These are phyloP conservation scores for Apodemus speciosus DNA, from an alignment of 2,113 vertebrate genomes.

Conservation along the genomic window DNA sequence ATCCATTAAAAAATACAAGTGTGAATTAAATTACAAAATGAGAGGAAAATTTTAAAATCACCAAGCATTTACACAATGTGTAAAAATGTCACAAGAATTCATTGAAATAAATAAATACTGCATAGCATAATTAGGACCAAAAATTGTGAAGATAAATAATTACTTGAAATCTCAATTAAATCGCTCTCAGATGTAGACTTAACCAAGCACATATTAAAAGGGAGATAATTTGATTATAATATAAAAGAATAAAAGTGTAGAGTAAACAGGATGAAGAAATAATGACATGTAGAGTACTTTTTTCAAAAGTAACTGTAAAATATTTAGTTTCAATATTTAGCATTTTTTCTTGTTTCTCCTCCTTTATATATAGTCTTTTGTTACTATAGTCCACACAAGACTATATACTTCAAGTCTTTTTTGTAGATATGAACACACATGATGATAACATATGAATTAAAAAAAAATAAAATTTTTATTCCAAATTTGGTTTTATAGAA, in stretches of 20 bases:
- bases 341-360: not conserved
- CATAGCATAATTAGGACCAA: not conserved
- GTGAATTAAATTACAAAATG: not conserved
- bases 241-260: not conserved
- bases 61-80: not conserved
- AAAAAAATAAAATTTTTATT: not conserved
- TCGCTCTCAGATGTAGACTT: not conserved
- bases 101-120: not conserved
- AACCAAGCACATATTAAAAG: not conserved
- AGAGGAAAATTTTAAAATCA: not conserved
- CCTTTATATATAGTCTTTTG: not conserved
- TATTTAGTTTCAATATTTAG: not conserved
- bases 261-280: not conserved
- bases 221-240: not conserved
- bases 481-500: not conserved
- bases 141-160: not conserved
- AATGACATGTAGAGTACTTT: not conserved
- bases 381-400: not conserved
- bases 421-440: too few species aligned
- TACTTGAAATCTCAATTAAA: not conserved
- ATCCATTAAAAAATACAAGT: too few species aligned
- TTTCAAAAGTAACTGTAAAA: not conserved
- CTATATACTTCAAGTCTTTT: not conserved
- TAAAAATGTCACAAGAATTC: not conserved
- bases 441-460: not conserved